Evolutionary conservation across 2,797 vertebrate species (phyloP).

Genomic region (Ataeniobius toweri): DNA sequence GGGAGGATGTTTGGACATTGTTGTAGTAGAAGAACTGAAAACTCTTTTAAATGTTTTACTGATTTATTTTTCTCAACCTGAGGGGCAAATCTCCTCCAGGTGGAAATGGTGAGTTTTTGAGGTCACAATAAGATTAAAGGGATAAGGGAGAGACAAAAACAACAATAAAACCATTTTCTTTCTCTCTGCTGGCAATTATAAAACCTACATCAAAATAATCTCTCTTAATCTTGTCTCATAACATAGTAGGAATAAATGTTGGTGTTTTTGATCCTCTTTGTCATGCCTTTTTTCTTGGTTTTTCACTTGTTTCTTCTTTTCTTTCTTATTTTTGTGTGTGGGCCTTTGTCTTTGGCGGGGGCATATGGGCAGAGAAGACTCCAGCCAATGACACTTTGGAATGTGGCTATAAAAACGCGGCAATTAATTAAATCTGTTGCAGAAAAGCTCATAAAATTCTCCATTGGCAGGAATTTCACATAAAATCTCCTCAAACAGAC

Average conservation of each 20-base stretch:
- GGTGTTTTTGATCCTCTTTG: background rate
- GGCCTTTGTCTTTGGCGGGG: background rate
- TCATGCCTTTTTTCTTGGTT: background rate
- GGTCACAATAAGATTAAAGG: slow-evolving; percentile 12
- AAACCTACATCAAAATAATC: slow-evolving; percentile 1
- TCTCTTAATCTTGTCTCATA: background rate
- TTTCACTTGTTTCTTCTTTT: background rate
- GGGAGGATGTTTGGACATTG: slow-evolving; percentile 32
- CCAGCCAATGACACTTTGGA: background rate
- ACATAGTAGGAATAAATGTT: background rate
- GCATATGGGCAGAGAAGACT: background rate
- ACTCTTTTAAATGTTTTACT: slow-evolving; percentile 15
- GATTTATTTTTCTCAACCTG: background rate
- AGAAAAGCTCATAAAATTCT: background rate
- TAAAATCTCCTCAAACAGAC: background rate
- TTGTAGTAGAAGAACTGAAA: slow-evolving; percentile 16
- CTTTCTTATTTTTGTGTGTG: background rate
- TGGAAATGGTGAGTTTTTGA: background rate
- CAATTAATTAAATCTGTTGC: background rate
- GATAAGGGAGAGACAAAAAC: background rate
- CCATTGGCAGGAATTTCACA: background rate
- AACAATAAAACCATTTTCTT: background rate
- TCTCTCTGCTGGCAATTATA: background rate
- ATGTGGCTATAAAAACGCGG: background rate
- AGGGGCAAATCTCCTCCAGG: background rate